These are phyloP conservation scores for Muscicapa adusta DNA, from an alignment of 2,113 vertebrate genomes.

Conservation along the genomic window DNA sequence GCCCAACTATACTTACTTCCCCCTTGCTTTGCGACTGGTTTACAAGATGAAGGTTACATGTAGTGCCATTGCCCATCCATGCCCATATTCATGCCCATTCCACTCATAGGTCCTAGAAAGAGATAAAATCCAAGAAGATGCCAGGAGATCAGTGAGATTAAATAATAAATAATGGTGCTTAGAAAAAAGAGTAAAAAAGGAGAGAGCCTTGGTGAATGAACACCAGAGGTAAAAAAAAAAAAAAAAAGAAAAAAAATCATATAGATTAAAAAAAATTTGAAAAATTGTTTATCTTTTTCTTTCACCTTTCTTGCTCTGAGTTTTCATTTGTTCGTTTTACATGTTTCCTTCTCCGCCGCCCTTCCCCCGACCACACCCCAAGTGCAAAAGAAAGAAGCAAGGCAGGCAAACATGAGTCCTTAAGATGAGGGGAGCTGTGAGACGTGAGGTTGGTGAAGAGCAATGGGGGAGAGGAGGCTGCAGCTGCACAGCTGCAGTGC, in stretches of 20 bases:
- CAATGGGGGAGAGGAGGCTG: neutral
- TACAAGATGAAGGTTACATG: conserved; percentile 98
- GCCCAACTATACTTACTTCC: conserved; percentile 93
- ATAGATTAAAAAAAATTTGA: conserved; percentile 13
- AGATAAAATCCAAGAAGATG: conserved; percentile 89
- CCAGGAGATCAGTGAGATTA: conserved; percentile 74
- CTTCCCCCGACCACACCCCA: neutral
- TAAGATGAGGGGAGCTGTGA: conserved; percentile 1
- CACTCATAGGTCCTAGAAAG: conserved; percentile 99
- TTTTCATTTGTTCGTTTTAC: neutral
- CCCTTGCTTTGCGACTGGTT: conserved; percentile 94
- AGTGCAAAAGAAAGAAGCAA: conserved; percentile 64
- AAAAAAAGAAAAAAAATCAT: neutral
- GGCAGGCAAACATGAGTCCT: conserved; percentile 59
- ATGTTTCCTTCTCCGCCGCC: neutral
- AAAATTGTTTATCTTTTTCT: neutral
- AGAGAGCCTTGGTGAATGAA: conserved; percentile 42
- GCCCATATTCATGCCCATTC: conserved; percentile 99
- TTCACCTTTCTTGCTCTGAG: neutral
- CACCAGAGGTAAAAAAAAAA: conserved; percentile 3
- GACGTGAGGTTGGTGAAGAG: conserved; percentile 29
- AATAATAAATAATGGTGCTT: conserved; percentile 54
- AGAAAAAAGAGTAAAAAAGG: conserved; percentile 14
- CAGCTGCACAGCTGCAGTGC: neutral
- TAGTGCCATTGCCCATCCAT: conserved; percentile 99